Evolutionary conservation across 1,140 invertebrate genomes (phyloP), one percentile per base, ranked within the genome.

Genomic region (Saccostrea cuccullata): DNA sequence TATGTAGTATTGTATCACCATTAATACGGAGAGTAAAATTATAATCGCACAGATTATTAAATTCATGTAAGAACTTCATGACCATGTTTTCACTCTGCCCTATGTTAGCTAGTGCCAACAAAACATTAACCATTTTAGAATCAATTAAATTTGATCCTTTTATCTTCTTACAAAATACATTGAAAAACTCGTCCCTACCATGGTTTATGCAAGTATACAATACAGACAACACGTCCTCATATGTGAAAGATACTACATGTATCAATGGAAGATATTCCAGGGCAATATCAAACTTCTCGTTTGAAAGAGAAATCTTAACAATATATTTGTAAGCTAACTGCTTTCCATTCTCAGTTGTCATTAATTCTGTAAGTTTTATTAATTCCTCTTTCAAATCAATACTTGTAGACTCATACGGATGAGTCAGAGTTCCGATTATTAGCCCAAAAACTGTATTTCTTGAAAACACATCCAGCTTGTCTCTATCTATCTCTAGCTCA

Each of bases 41-140:
- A 3, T 12, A 6, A 30, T 13, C 4, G 15, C 0, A 15, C 12
- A 30, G 12, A 26, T 9, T 9, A 9, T n/a, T n/a, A 13, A 30
- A 0, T 9, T 13, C 1, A 9, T 2, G 2, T 11, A 13, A n/a
- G 3, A 2, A 9, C 30, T 0, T 12, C 12, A 1, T 6, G 1
- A 0, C 23, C 1, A 2, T 30, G 26, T 2, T 0, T 2, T 3
- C 13, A 0, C 0, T 13, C 2, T 30, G 0, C n/a, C n/a, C n/a
- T n/a, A n/a, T n/a, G n/a, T n/a, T n/a, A n/a, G n/a, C n/a, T n/a
- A n/a, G n/a, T n/a, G n/a, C n/a, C n/a, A n/a, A n/a, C n/a, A n/a
- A n/a, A n/a, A n/a, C n/a, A n/a, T n/a, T n/a, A n/a, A n/a, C n/a
- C n/a, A n/a, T n/a, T n/a, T n/a, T n/a, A n/a, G n/a, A n/a, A n/a